Base-by-base conservation (phyloP, 2,113 vertebrate genomes). In the Amphiprion ocellaris region DNA sequence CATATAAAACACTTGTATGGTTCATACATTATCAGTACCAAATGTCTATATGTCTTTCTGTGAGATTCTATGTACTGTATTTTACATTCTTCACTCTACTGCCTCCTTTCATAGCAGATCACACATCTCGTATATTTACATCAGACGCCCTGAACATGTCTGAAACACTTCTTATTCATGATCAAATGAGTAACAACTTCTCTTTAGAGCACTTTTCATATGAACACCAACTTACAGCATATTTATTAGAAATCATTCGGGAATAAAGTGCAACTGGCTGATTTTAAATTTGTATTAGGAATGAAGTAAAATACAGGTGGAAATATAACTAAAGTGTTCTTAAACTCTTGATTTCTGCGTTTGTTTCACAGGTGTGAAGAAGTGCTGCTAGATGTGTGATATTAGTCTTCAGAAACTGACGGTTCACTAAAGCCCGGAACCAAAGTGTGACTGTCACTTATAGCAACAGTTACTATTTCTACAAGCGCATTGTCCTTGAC, bases 11-110 rank as follows among this genome's bases (percentile, higher is more conserved):
- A 83, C 65, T 84, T 82, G 41, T 75, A 87, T 72, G 82, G 81
- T 78, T 75, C 65, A 92, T 88, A 85, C 89, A 91, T 92, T 88
- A 92, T 77, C 77, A 83, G 88, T 88, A 89, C 85, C 88, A 78
- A 47, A 68, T 82, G 28, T 66, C 54, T 84, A 44, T 56, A 52
- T 26, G 26, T 69, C n/a, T 79, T 47, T 60, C 1, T 65, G 41
- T 69, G 60, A 60, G 60, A 87, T 80, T 69, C 39, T 60, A 82
- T 84, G 85, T 44, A 72, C 54, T 59, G 39, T 67, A 74, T 75
- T 75, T 83, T 73, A 81, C 80, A 81, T 73, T 66, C 30, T 78
- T 77, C 28, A 41, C 41, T 69, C 44, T 66, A 19, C 19, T 8
- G 10, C 28, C 21, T 66, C 28, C 19, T 67, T 70, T 70, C 55